Base-by-base conservation (phyloP, 2,113 vertebrate species). In the Cyphomyrus discorhynchus region DNA sequence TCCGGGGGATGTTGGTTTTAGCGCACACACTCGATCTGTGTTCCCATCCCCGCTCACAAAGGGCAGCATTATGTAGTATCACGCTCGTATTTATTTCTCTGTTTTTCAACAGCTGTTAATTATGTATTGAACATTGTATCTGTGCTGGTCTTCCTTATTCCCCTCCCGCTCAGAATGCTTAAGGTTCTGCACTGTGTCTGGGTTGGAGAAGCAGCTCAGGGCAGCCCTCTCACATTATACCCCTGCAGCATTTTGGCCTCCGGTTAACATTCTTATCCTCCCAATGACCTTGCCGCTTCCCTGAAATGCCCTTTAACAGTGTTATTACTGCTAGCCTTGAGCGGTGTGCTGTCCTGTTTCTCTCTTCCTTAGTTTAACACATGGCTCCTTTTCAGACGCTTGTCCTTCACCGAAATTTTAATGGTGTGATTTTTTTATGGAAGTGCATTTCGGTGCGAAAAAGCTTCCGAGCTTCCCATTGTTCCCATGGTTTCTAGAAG, bases 1-100 rank as follows among this genome's bases (percentile, higher is more conserved):
- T 87, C n/a, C 39, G 66, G 90, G 89, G 83, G 90, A 89, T 86
- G 86, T 86, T 88, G 77, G 87, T 42, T 84, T 84, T 47, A 84
- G 39, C 39, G 8, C 82, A 46, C 45, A 46, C 42, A 45, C 45
- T 84, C 39, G 2, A 84, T 21, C 39, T 84, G 82, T 39, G 74
- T 80, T 80, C 74, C 35, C 74, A 31, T 70, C 62, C 62, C 10
- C 3, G 10, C 27, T 70, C 62, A 80, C 74, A 80, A 42, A 39
- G 74, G 13, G 74, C 31, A 80, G 31, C 74, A 80, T 35, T 80
- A 42, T 80, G 4, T 17, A 2, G 5, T 42, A 19, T 80, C n/a
- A 80, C 35, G 35, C 35, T 80, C 17, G 1, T 42, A 80, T 80
- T 70, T 80, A 80, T 80, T 19, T 17, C 70, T 42, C 35, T 19